phyloP scores from a whole-genome alignment of 2,113 vertebrate species.

The Oncorhynchus kisutch region DNA sequence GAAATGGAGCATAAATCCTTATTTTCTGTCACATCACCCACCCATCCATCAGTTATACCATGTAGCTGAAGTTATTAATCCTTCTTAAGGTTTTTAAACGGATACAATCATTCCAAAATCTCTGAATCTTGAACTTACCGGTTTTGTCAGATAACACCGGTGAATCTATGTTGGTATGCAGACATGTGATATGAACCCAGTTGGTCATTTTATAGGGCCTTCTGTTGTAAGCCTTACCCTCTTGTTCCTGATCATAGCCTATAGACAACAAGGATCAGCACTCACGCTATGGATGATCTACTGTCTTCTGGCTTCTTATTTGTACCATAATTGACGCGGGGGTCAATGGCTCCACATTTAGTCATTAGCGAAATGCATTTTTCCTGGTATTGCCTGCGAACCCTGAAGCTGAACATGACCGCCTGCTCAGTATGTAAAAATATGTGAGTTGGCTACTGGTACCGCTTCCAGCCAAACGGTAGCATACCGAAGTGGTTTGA shows the following conservation, averaged over 20 bases:
- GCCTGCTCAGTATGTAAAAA: slow-evolving; percentile 6
- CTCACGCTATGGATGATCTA: background rate
- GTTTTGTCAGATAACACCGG: background rate
- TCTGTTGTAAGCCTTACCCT: background rate
- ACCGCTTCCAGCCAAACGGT: background rate
- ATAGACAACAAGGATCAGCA: background rate
- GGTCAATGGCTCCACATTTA: slow-evolving; percentile 15
- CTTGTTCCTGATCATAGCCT: no score
- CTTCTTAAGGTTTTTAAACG: slow-evolving; percentile 40
- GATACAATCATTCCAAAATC: slow-evolving; percentile 43
- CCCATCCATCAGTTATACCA: slow-evolving; percentile 54
- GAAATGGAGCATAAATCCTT: slow-evolving; percentile 60
- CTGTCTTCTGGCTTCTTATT: background rate
- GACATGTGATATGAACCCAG: background rate
- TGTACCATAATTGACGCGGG: slow-evolving; percentile 5
- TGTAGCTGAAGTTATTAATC: slow-evolving; percentile 60
- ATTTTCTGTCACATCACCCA: slow-evolving; percentile 50
- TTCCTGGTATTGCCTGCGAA: slow-evolving; percentile 11
- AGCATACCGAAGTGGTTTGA: slow-evolving; percentile 5
- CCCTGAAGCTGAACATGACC: slow-evolving; percentile 8
- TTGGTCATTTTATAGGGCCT: background rate
- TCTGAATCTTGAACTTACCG: slow-evolving; percentile 44
- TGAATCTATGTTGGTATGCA: background rate
- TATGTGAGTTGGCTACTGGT: background rate
- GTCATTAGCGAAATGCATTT: slow-evolving; percentile 39